Evolutionary conservation across 2,113 vertebrate species (phyloP).

Genomic region (Leptobrachium leishanense): DNA sequence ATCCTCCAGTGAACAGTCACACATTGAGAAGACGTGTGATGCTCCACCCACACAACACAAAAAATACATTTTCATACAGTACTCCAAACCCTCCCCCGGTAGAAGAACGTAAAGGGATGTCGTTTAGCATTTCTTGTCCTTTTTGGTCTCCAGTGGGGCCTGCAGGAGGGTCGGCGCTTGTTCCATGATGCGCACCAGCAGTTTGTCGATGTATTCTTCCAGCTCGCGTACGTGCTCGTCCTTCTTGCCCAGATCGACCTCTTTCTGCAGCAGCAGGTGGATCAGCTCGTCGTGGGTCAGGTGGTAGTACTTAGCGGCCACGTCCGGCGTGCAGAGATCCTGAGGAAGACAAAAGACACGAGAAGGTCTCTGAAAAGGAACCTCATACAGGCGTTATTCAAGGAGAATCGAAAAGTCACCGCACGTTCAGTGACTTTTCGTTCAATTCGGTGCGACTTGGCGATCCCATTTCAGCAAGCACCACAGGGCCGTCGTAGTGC

Average conservation of each 20-base stretch:
- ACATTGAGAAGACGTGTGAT: no score
- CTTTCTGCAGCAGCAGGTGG: conserved; percentile 80
- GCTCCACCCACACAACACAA: no score
- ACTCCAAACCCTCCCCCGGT: no score
- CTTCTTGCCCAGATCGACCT: conserved; percentile 82
- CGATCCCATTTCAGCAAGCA: no score
- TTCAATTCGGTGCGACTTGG: no score
- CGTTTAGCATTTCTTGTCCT: conserved; percentile 56
- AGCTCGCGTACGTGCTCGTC: conserved; percentile 84
- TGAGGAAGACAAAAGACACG: conserved; percentile 46
- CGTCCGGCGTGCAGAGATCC: conserved; percentile 66
- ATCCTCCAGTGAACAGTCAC: no score
- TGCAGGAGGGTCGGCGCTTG: conserved; percentile 91
- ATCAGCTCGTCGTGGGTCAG: conserved; percentile 92
- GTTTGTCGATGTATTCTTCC: conserved; percentile 95
- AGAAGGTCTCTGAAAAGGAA: not conserved
- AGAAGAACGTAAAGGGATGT: no score
- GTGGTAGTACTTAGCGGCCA: conserved; percentile 87
- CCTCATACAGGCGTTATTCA: no score
- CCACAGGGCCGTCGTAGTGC: no score
- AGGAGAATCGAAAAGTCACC: no score
- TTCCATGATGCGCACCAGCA: conserved; percentile 97
- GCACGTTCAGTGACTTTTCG: no score
- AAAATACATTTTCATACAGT: no score
- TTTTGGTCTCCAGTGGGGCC: conserved; percentile 74